Base-by-base conservation (phyloP, 2,797 vertebrate genomes). In the Coregonus ussuriensis region DNA sequence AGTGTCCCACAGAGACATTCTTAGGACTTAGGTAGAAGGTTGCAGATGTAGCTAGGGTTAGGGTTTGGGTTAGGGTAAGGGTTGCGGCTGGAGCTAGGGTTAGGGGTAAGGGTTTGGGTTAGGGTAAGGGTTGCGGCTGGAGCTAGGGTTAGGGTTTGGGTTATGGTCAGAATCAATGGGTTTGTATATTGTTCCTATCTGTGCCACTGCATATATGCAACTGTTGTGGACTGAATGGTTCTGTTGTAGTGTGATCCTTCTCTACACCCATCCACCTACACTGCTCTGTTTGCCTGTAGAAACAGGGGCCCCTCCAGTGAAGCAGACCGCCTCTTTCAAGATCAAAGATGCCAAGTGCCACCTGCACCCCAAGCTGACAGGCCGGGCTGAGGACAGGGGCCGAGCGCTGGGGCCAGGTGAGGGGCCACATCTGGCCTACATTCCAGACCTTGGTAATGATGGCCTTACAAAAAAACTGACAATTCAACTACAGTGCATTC, bases 311-410 rank as follows among this genome's bases (percentile, higher is more conserved):
- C 94, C 96, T 0, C 95, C 95, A 4, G 92, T 99, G 89, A 99
- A 98, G 89, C 96, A 99, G 85, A 97, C 95, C 4, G 95, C 96
- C 74, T 99, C 97, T 85, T 98, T 99, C 93, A 97, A 96, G 94
- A 96, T 99, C 89, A 99, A 99, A 92, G 97, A 99, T 0, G 97
- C 98, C 91, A 98, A 98, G 87, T 99, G 98, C 85, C 95, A 97
- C 84, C 91, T 98, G 79, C 97, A 98, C 84, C 97, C 97, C 0
- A 95, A 96, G 77, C 84, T 94, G 91, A 97, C 93, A 72, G 94
- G 95, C 78, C 94, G 95, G 87, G 95, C 90, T 4, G 97, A 99
- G 15, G 98, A 98, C 83, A 91, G 93, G 0, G 92, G 94, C 35
- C 93, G 93, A 78, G 91, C 90, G 0, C 88, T 93, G 21, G 94